These are phyloP conservation scores for Pterostichus niger DNA, from an alignment of 2,888 invertebrate genomes.

Conservation along the genomic window DNA sequence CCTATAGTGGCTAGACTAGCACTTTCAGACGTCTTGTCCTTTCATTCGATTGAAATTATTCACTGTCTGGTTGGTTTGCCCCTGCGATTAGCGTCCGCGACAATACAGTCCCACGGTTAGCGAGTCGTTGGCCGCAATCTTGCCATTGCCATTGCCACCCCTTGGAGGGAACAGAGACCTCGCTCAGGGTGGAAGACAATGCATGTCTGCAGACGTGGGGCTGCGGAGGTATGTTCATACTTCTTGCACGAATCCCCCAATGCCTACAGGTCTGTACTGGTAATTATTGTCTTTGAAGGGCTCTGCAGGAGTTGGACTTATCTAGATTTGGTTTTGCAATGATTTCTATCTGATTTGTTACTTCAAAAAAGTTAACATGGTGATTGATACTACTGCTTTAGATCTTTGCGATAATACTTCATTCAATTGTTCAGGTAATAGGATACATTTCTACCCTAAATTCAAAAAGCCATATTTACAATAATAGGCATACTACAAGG, in stretches of 20 bases:
- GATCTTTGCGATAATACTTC: not conserved
- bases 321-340: conserved; percentile 24
- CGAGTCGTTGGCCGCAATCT: conserved; percentile 9
- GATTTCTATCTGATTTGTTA: not conserved
- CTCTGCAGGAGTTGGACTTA: not conserved
- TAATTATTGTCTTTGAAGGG: conserved; percentile 15
- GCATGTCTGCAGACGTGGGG: conserved; percentile 48
- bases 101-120: conserved; percentile 55
- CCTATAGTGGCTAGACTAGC: too few species aligned
- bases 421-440: not conserved
- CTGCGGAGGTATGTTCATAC: not conserved
- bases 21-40: conserved; percentile 19
- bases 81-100: conserved; percentile 50
- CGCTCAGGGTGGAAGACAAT: conserved; percentile 49
- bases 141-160: not conserved
- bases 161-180: conserved; percentile 18
- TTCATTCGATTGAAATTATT: conserved; percentile 59
- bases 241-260: not conserved
- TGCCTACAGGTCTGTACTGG: conserved; percentile 2
- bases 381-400: not conserved
- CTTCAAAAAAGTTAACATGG: too few species aligned
- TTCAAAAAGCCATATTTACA: too few species aligned
- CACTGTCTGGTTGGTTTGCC: conserved; percentile 1
- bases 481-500: too few species aligned
- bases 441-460: not conserved